Base-by-base conservation (phyloP, 2,888 invertebrate genomes). In the Cylloceria caligata region DNA sequence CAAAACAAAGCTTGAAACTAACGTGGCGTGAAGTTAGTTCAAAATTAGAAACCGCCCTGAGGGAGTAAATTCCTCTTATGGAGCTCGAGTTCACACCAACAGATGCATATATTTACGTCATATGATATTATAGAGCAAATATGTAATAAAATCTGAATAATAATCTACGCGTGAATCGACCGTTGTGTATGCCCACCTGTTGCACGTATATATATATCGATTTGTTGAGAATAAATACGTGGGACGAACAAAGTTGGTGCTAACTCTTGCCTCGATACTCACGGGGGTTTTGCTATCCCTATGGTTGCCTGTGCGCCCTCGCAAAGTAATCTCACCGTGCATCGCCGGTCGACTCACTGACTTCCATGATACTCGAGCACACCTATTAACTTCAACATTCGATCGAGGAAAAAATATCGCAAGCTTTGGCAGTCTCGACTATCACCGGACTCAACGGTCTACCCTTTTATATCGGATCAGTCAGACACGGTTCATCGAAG, bases 151-250 rank as follows among this genome's bases (percentile, higher is more conserved):
- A 64, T 62, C 36, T 47, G 39, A 24, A 47, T 80, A 64, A 74
- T 69, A 55, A 71, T 71, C 34, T 30, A 45, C 45, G 34, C 39
- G 9, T 42, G n/a, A 34, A 75, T 80, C 80, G 80, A 71, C 52
- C 39, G 19, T 5, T 60, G 55, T 57, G 24, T 45, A 19, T 69
- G 49, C 71, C 83, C 87, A 89, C 88, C 88, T 89, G 88, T 89
- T 89, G 89, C 88, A 64, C 76, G 34, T 52, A 16, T 85, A 88
- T 88, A 3, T 39, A 52, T 85, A 88, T 88, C 88, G 88, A 89
- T 89, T n/a, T 84, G 86, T 69, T 76, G 80, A 64, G 77, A 87
- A 87, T 86, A 86, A 88, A 88, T 88, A n/a, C n/a, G n/a, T n/a
- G n/a, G 81, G 19, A 64, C 69, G 72, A 47, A 42, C 45, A 47